These are phyloP conservation scores for Phlogophora meticulosa DNA, from an alignment of 2,888 invertebrate genomes.

Conservation along the genomic window DNA sequence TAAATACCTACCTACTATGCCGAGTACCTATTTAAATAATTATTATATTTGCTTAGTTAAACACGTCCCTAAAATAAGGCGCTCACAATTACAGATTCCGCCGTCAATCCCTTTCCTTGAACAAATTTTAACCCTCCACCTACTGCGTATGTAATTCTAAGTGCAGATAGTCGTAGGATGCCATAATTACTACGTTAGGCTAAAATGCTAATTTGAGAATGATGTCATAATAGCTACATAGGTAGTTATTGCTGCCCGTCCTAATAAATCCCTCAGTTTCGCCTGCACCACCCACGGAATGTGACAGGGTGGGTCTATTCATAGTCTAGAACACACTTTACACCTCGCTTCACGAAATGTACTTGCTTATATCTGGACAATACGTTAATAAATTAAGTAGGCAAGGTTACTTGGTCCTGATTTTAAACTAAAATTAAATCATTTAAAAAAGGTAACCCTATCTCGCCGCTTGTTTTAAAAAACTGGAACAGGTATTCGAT, in stretches of 20 bases:
- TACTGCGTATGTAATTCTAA: conserved; percentile 10
- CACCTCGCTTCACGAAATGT: conserved; percentile 16
- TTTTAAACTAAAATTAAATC: not conserved
- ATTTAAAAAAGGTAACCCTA: conserved; percentile 13
- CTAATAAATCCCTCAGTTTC: conserved; percentile 61
- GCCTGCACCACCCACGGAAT: conserved; percentile 55
- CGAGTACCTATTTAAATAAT: not conserved
- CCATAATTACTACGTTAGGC: conserved; percentile 38
- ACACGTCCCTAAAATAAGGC: not conserved
- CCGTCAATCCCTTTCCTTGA: not conserved
- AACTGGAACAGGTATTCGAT: conserved; percentile 1
- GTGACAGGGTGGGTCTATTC: conserved; percentile 60
- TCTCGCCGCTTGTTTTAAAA: not conserved
- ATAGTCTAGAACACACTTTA: conserved; percentile 38
- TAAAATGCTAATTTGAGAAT: conserved; percentile 56
- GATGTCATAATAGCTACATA: conserved; percentile 49
- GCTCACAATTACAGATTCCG: not conserved
- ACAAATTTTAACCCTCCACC: conserved; percentile 22
- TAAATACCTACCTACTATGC: not conserved
- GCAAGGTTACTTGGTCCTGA: not conserved
- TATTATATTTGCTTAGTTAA: not conserved
- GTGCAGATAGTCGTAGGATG: conserved; percentile 25
- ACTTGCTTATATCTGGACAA: conserved; percentile 15
- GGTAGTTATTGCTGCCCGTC: conserved; percentile 51
- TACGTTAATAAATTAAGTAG: not conserved